Percentiles rank a stretch among this genome's conserved stretches.
These are phyloP conservation scores for Cervus canadensis DNA, from an alignment of 2,113 vertebrate species.

Conservation along the genomic window DNA sequence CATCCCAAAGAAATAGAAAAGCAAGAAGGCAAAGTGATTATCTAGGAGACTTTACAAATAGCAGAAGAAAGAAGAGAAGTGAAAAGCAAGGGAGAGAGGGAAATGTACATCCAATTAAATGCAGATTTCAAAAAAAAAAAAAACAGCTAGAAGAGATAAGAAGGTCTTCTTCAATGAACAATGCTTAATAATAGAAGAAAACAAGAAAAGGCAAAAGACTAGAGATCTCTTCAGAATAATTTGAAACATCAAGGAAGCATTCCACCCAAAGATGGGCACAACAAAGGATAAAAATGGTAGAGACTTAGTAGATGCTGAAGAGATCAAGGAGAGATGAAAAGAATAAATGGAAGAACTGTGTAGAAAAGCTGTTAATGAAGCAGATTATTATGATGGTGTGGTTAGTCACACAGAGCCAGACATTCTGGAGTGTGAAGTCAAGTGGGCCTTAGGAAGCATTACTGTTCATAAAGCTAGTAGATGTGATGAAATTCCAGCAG, in stretches of 20 bases:
- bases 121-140: rapidly evolving
- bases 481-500: neutral
- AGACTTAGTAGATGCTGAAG: neutral
- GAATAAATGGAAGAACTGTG: neutral
- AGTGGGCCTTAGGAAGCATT: neutral
- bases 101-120: neutral
- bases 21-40: neutral
- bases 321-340: neutral
- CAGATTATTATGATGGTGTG: neutral
- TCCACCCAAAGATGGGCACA: neutral
- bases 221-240: neutral
- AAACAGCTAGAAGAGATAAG: neutral
- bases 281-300: neutral
- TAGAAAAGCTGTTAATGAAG: neutral
- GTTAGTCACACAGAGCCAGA: neutral
- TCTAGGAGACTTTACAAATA: neutral
- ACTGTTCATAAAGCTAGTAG: neutral
- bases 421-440: neutral
- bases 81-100: neutral
- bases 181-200: neutral
- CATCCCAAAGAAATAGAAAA: neutral
- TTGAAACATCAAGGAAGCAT: neutral
- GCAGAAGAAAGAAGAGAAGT: neutral
- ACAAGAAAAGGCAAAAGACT: neutral
- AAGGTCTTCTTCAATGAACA: neutral